Percentiles rank a stretch among this genome's conserved stretches.
Conservation (phyloP, 2,113 vertebrate genomes). For the Crotophaga sulcirostris region DNA sequence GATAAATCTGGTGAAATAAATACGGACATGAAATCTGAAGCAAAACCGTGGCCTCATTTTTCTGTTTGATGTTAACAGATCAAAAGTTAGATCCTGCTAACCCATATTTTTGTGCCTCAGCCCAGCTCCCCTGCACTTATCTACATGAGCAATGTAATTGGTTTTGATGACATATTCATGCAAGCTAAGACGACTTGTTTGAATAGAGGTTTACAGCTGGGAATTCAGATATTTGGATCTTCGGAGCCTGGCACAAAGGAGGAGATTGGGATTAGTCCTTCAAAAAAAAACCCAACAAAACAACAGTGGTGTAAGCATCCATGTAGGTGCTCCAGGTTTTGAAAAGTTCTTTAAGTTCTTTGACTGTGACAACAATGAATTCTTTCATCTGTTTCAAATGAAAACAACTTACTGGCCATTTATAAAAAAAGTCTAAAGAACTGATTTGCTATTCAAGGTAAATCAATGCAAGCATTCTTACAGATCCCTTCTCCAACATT, state of each 20-base stretch:
- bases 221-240: not conserved
- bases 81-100: not conserved
- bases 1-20: not conserved
- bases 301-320: not conserved
- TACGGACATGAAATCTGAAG: not conserved
- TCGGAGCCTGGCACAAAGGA: not conserved
- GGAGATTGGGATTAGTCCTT: not conserved
- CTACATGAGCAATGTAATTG: not conserved
- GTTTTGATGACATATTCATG: not conserved
- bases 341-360: not conserved
- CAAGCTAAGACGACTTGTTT: not conserved
- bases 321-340: not conserved
- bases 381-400: not conserved
- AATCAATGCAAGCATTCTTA: not conserved
- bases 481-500: not conserved
- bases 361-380: not conserved
- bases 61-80: not conserved
- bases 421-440: not conserved
- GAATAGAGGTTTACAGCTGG: not conserved
- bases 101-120: not conserved
- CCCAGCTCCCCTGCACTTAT: not conserved
- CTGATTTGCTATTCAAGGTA: not conserved
- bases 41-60: not conserved
- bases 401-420: not conserved
- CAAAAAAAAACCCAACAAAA: not conserved